These are phyloP conservation scores for Panagrolaimus sp. DNA, from an alignment of 1,140 invertebrate genomes.

Conservation along the genomic window DNA sequence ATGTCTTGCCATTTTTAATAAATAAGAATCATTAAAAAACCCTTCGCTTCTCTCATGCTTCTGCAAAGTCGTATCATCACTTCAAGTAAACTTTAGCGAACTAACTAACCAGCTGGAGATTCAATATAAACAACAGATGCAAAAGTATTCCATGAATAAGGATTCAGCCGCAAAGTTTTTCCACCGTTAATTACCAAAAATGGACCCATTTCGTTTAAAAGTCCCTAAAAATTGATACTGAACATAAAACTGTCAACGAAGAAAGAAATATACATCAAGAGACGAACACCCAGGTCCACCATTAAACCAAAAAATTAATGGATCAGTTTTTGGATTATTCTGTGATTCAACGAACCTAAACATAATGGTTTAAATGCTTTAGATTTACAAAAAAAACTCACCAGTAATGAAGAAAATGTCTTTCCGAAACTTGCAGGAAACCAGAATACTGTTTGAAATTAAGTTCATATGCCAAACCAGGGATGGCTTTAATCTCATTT, in stretches of 20 bases:
- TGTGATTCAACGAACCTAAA: constrained; percentile 58
- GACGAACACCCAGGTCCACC: constrained; percentile 61
- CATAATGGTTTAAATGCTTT: background rate
- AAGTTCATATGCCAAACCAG: constrained; percentile 1
- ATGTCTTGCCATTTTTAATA: no score
- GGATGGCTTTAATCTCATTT: no score
- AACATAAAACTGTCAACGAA: no score
- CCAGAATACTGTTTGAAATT: constrained; percentile 54
- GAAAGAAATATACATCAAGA: constrained; percentile 33
- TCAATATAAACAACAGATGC: constrained; percentile 68
- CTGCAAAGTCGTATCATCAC: no score
- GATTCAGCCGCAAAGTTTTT: constrained; percentile 46
- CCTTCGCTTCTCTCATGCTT: no score
- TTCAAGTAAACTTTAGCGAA: background rate
- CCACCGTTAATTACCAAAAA: constrained; percentile 57
- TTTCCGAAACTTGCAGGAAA: constrained; percentile 46
- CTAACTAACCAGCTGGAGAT: constrained; percentile 63
- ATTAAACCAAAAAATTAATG: constrained; percentile 64
- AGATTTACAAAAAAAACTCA: background rate
- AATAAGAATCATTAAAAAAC: no score
- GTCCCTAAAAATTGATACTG: constrained; percentile 55
- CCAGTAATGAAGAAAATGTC: constrained; percentile 54
- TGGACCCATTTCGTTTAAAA: constrained; percentile 62
- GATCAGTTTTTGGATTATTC: constrained; percentile 59
- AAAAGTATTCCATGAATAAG: constrained; percentile 60